Percentiles rank a stretch among this genome's conserved stretches.
Evolutionary conservation across 2,888 invertebrate species (phyloP).

Genomic region (Lathronympha strigana): DNA sequence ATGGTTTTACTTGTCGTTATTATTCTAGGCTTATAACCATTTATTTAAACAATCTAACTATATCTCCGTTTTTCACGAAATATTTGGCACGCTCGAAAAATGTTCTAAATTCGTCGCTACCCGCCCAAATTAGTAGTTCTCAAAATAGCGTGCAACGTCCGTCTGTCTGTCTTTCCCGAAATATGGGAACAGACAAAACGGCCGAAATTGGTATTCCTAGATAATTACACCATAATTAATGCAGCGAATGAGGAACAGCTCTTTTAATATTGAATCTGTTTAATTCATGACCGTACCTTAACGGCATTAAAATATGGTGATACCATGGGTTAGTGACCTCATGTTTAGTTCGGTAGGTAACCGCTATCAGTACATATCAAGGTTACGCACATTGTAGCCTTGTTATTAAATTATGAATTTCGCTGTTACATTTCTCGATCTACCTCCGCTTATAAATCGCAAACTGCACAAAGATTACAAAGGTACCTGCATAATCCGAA

Average conservation of each 20-base stretch:
- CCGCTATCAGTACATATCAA: slow-evolving; percentile 40
- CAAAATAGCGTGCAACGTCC: slow-evolving; percentile 40
- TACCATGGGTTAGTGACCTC: slow-evolving; percentile 41
- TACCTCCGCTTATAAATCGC: background rate
- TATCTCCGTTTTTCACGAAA: slow-evolving; percentile 21
- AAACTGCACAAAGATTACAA: background rate
- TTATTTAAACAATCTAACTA: slow-evolving; percentile 5
- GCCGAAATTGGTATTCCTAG: slow-evolving; percentile 29
- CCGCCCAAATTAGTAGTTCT: slow-evolving; percentile 38
- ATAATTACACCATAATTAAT: slow-evolving; percentile 26
- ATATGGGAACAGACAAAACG: slow-evolving; percentile 32
- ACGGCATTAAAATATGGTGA: slow-evolving; percentile 38
- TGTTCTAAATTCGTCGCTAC: slow-evolving; percentile 38
- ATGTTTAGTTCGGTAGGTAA: slow-evolving; percentile 31
- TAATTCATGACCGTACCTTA: slow-evolving; percentile 21
- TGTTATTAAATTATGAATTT: slow-evolving; percentile 3
- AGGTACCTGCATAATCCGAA: background rate
- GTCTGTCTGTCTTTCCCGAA: slow-evolving; percentile 40
- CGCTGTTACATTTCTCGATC: background rate
- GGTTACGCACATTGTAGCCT: slow-evolving; percentile 27
- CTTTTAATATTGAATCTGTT: slow-evolving; percentile 19
- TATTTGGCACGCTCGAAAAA: slow-evolving; percentile 32
- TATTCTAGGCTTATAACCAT: too few species aligned
- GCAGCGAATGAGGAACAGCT: slow-evolving; percentile 16
- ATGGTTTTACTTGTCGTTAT: too few species aligned